Evolutionary conservation across 2,888 invertebrate species (phyloP), one percentile per base, ranked within the genome.

Genomic region (Mesoligia furuncula): DNA sequence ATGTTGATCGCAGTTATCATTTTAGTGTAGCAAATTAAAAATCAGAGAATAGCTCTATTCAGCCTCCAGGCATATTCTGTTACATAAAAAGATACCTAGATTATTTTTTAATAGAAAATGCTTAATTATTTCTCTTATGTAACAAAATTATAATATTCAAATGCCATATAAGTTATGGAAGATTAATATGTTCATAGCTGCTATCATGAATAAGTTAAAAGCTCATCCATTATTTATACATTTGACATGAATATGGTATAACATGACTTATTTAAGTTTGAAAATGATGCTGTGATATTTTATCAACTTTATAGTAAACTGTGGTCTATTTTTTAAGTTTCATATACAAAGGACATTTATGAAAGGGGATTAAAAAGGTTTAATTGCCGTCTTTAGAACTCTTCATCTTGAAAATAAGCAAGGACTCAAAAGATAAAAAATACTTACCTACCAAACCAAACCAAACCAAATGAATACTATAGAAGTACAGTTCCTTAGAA

Each of bases 401-500:
- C 8, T 59, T 11, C 36, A 71, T 68, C 1, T 45, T 59, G 36
- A 62, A 72, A 84, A 42, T 48, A 0, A 71, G 20, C 17, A 61
- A 27, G 31, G 31, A 59, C n/a, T 27, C 39, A 31, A 67, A 62
- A 54, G n/a, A 31, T 4, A 45, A 36, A 17, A n/a, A 20, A 39
- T 42, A 65, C 39, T 42, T 31, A 36, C 36, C 36, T 27, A 68
- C 20, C n/a, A 67, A 62, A 48, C 4, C 39, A 48, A 69, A 64
- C n/a, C n/a, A n/a, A n/a, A n/a, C 31, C 31, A 31, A 31, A 31
- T 59, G 13, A 57, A 59, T 57, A 27, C 9, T 42, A 45, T 11
- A 42, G 36, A 77, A 73, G 27, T 68, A 66, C 70, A 73, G 67
- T 73, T 81, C 27, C 17, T 42, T n/a, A 62, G 54, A 72, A 66